These are phyloP conservation scores for Axinella damicornis DNA, from an alignment of 37 sponge, comb jelly and placozoan genomes.

Conservation along the genomic window DNA sequence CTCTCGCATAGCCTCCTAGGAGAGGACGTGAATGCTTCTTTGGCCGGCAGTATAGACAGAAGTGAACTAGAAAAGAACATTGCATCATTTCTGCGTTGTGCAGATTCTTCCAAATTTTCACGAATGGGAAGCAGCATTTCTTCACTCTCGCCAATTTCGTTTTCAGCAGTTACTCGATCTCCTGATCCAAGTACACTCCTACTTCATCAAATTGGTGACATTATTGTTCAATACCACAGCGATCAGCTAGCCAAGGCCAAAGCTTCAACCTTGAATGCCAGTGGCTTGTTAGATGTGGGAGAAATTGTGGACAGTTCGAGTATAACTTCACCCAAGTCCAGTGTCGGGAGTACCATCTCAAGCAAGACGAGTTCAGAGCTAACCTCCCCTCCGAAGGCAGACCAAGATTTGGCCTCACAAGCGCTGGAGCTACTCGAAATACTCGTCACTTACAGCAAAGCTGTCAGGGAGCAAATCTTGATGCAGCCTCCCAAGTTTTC, in stretches of 20 bases:
- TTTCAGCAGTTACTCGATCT: no score
- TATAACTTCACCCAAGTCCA: slow-evolving; percentile 11
- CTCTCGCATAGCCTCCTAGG: background rate
- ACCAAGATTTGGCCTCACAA: slow-evolving; percentile 23
- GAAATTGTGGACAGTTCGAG: slow-evolving; percentile 20
- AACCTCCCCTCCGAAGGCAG: slow-evolving; percentile 3
- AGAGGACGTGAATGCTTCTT: background rate
- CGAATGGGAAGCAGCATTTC: no score
- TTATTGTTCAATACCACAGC: slow-evolving; percentile 23
- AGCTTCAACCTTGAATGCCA: background rate
- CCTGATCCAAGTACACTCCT: background rate
- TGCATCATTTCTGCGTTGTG: background rate
- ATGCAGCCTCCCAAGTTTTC: slow-evolving; percentile 27
- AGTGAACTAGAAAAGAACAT: slow-evolving; percentile 5
- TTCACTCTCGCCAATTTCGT: no score
- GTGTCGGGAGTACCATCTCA: background rate
- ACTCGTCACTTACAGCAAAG: slow-evolving; percentile 12
- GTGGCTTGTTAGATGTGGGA: background rate
- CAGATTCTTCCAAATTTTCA: slow-evolving; percentile 7
- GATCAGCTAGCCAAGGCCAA: slow-evolving; percentile 31
- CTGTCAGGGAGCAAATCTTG: slow-evolving; percentile 25
- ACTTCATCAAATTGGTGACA: slow-evolving; percentile 15
- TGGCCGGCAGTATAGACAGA: slow-evolving; percentile 16
- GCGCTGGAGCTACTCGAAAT: slow-evolving; percentile 31
- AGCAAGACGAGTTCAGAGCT: background rate